Percentiles rank a stretch among this genome's conserved stretches.
phyloP scores from a whole-genome alignment of 2,797 vertebrate species.

The Sebastes trivittatus region DNA sequence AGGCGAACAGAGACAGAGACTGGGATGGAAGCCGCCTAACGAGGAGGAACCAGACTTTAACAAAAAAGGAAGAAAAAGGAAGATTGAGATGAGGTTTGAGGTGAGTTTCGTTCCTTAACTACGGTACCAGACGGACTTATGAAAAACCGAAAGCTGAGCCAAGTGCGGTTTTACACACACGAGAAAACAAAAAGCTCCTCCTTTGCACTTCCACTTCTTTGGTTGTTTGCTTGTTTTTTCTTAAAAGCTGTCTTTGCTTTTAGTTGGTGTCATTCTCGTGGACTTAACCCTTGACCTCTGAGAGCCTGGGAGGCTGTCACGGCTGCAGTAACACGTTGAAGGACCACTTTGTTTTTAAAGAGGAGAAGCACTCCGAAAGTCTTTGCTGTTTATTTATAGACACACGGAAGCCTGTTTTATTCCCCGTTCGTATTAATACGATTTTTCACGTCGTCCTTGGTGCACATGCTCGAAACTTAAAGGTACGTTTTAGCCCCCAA shows the following conservation, averaged over 20 bases:
- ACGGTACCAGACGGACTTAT: background rate
- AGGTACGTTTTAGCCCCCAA: background rate
- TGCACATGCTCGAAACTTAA: background rate
- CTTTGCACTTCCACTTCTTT: conserved; percentile 44
- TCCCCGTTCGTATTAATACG: background rate
- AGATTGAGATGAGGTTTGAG: conserved; percentile 66
- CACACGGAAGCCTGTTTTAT: background rate
- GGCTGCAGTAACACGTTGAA: background rate
- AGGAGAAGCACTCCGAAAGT: background rate
- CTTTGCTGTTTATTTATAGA: background rate
- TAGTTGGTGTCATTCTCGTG: background rate
- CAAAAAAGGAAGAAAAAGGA: conserved; percentile 45
- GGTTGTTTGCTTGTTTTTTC: conserved; percentile 22
- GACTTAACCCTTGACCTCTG: conserved; percentile 7
- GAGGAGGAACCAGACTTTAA: conserved; percentile 72
- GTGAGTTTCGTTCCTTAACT: conserved; percentile 2
- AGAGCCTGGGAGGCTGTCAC: background rate
- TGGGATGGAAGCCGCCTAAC: conserved; percentile 69
- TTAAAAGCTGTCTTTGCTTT: conserved; percentile 20
- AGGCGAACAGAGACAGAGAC: conserved; percentile 51
- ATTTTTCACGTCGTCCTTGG: background rate
- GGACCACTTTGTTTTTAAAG: background rate
- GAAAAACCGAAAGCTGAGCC: conserved; percentile 25
- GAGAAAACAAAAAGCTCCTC: conserved; percentile 20
- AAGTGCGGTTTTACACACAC: conserved; percentile 37